Conservation (phyloP, 2,888 invertebrate genomes). For the Agonopterix arenella region DNA sequence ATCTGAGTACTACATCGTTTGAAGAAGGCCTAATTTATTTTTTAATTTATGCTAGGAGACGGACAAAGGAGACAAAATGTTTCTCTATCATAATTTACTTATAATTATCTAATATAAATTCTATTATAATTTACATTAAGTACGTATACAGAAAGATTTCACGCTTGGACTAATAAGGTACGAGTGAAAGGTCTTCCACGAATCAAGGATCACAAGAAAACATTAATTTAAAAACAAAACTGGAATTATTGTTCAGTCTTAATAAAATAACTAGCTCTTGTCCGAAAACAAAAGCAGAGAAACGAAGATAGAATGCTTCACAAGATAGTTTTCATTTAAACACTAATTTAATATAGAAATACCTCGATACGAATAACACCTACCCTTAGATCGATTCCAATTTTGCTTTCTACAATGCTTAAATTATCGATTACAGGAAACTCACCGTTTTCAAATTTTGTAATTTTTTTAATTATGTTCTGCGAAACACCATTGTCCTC, state of each 20-base stretch:
- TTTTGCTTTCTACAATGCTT: conserved; percentile 66
- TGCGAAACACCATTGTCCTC: conserved; percentile 32
- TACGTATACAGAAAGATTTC: conserved; percentile 76
- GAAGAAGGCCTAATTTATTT: conserved; percentile 47
- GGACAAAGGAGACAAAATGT: conserved; percentile 62
- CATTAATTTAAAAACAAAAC: conserved; percentile 57
- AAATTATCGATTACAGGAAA: conserved; percentile 71
- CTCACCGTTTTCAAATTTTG: conserved; percentile 63
- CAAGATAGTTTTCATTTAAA: conserved; percentile 47
- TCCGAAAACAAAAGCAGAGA: conserved; percentile 34
- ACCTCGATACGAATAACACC: conserved; percentile 60
- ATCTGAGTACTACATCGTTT: conserved; percentile 27
- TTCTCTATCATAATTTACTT: conserved; percentile 69
- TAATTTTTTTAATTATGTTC: conserved; percentile 32
- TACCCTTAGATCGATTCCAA: conserved; percentile 62
- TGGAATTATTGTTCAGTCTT: conserved; percentile 73
- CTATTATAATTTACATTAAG: conserved; percentile 75
- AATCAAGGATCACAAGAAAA: conserved; percentile 38
- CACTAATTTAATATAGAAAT: conserved; percentile 61
- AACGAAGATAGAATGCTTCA: conserved; percentile 30
- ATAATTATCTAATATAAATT: conserved; percentile 75
- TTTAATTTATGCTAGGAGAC: conserved; percentile 11
- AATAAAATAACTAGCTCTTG: conserved; percentile 60
- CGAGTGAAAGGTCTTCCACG: conserved; percentile 49
- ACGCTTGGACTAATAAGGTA: conserved; percentile 69